Conservation (phyloP, 2,888 invertebrate genomes). For the Nemotelus nigrinus region DNA sequence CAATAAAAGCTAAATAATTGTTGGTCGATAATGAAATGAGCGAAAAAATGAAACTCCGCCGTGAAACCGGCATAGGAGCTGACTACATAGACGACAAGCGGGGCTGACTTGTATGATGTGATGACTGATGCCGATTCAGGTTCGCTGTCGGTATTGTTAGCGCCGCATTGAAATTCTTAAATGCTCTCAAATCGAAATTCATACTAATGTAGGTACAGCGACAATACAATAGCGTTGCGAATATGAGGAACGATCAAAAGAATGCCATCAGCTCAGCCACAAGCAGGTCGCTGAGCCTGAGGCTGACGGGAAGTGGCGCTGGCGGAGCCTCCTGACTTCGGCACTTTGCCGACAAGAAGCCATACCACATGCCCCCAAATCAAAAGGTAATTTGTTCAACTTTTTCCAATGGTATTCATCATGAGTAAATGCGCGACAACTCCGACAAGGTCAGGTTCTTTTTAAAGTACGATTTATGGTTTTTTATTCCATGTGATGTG, state of each 20-base stretch:
- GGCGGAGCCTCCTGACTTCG: slow-evolving; percentile 14
- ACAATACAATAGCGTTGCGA: neutral
- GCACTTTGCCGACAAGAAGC: slow-evolving; percentile 14
- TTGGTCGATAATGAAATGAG: slow-evolving; percentile 31
- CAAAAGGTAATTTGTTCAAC: slow-evolving; percentile 32
- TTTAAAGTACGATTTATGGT: slow-evolving; percentile 12
- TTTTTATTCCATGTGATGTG: too few relatives aligned
- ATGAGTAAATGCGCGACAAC: slow-evolving; percentile 29
- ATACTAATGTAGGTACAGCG: neutral
- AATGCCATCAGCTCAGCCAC: neutral
- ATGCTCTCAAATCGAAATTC: neutral
- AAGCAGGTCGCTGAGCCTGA: too few relatives aligned
- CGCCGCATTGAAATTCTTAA: neutral
- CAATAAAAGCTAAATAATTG: slow-evolving; percentile 33
- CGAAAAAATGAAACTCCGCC: neutral
- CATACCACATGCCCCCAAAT: slow-evolving; percentile 27
- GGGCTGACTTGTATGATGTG: neutral
- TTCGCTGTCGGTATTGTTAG: slow-evolving; percentile 17
- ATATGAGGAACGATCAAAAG: neutral
- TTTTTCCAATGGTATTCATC: slow-evolving; percentile 10
- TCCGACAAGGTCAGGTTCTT: slow-evolving; percentile 23
- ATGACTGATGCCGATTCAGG: neutral
- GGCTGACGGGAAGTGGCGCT: neutral
- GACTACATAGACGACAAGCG: neutral
- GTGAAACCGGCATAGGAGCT: neutral